These are phyloP conservation scores for Azemiops feae DNA, from an alignment of 2,113 vertebrate species.

Conservation along the genomic window DNA sequence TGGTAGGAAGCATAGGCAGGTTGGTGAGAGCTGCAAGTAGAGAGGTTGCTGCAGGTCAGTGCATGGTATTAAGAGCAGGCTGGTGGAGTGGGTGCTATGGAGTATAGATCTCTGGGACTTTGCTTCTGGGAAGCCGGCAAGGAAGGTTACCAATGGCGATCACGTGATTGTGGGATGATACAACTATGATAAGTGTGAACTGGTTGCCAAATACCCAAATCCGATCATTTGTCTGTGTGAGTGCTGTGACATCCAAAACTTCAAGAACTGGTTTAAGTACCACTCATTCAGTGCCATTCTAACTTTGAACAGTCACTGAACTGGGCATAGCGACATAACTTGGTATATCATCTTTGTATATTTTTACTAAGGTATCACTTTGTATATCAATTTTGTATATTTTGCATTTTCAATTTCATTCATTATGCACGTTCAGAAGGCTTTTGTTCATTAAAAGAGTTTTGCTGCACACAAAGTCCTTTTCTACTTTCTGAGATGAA, in stretches of 20 bases:
- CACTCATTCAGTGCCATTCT: background rate
- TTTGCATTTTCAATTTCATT: background rate
- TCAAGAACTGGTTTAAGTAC: background rate
- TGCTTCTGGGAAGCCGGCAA: background rate
- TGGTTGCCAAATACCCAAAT: background rate
- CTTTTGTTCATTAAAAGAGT: background rate
- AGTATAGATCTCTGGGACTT: background rate
- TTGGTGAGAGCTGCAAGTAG: background rate
- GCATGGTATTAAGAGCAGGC: background rate
- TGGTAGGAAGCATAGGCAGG: background rate
- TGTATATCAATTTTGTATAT: slow-evolving; percentile 3
- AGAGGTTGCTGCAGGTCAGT: background rate
- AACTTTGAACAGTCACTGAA: background rate
- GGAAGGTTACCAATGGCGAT: background rate
- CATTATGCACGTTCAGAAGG: background rate
- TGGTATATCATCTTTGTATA: slow-evolving; percentile 1
- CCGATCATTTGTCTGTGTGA: background rate
- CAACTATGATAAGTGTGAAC: background rate
- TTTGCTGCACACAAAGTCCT: background rate
- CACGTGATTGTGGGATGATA: background rate
- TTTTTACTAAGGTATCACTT: background rate
- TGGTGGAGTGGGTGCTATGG: background rate
- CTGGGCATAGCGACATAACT: background rate
- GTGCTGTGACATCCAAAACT: background rate
- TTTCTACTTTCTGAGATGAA: background rate